These are phyloP conservation scores for Holacanthella duospinosa DNA, from an alignment of 2,888 invertebrate species.

Conservation along the genomic window DNA sequence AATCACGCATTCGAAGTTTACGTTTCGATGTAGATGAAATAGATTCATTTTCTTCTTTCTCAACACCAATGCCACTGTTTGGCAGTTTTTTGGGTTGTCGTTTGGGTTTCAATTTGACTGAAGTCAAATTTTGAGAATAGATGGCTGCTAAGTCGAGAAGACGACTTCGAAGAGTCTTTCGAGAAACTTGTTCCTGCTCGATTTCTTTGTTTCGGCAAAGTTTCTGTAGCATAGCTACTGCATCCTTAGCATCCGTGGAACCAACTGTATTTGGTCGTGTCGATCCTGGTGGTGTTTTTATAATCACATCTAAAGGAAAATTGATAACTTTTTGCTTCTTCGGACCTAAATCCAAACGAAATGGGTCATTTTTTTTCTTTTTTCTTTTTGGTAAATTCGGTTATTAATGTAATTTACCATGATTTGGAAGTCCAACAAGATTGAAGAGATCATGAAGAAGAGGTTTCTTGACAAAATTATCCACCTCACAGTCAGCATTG, in stretches of 20 bases:
- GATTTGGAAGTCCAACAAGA: conserved; percentile 58
- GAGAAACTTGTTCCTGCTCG: neutral
- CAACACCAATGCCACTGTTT: neutral
- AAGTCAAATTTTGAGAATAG: conserved; percentile 19
- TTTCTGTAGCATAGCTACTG: too few relatives aligned
- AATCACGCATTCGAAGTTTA: conserved; percentile 45
- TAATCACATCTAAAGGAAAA: too few relatives aligned
- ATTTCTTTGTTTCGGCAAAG: too few relatives aligned
- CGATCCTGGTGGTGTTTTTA: too few relatives aligned
- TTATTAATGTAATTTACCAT: neutral
- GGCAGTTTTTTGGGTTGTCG: conserved; percentile 9
- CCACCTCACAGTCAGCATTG: conserved; percentile 68
- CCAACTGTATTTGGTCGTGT: too few relatives aligned
- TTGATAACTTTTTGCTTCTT: too few relatives aligned
- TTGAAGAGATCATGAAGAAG: conserved; percentile 75
- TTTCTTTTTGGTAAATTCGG: too few relatives aligned
- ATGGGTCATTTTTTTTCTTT: too few relatives aligned
- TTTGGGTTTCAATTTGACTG: conserved; percentile 12
- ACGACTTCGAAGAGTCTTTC: conserved; percentile 6
- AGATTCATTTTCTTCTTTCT: neutral
- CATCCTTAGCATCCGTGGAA: too few relatives aligned
- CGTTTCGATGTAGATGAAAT: neutral
- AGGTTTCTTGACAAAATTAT: conserved; percentile 67
- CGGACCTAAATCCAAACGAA: neutral
- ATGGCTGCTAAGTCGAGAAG: conserved; percentile 21